Evolutionary conservation across 2,113 vertebrate genomes (phyloP).

Genomic region (Hydrochoerus hydrochaeris): DNA sequence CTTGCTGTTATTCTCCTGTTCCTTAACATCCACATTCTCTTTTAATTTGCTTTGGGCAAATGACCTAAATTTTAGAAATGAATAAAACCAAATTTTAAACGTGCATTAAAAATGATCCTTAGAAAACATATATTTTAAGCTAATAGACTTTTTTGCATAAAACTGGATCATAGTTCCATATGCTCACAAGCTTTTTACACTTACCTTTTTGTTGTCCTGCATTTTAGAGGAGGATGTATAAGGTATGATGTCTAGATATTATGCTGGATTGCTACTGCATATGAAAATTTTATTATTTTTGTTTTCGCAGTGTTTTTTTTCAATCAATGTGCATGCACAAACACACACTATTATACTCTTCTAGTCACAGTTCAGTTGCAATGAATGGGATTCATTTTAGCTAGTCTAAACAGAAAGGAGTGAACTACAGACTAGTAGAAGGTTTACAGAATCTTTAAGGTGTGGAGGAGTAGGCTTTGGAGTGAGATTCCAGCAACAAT

Average conservation of each 20-base stretch:
- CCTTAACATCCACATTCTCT: not conserved
- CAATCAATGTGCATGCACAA: not conserved
- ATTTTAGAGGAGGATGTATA: not conserved
- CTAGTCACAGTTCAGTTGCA: not conserved
- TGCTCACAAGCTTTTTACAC: not conserved
- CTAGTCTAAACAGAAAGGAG: not conserved
- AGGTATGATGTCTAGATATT: not conserved
- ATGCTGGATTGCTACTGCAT: not conserved
- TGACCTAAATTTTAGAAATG: slow-evolving; percentile 4
- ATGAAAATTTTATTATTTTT: not conserved
- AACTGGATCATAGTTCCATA: not conserved
- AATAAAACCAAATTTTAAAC: slow-evolving; percentile 41
- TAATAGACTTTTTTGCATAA: not conserved
- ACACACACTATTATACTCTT: not conserved
- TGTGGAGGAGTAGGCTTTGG: not conserved
- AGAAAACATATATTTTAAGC: slow-evolving; percentile 2
- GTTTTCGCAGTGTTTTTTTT: not conserved
- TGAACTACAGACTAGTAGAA: not conserved
- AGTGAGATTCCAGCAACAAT: not conserved
- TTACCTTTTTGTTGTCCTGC: not conserved
- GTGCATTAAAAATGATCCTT: not conserved
- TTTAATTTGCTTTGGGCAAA: slow-evolving; percentile 60
- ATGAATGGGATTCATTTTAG: not conserved
- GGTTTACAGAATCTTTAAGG: not conserved
- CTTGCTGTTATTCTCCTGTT: not conserved